Base-by-base conservation (phyloP, 2,113 vertebrate genomes). In the Istiophorus platypterus region DNA sequence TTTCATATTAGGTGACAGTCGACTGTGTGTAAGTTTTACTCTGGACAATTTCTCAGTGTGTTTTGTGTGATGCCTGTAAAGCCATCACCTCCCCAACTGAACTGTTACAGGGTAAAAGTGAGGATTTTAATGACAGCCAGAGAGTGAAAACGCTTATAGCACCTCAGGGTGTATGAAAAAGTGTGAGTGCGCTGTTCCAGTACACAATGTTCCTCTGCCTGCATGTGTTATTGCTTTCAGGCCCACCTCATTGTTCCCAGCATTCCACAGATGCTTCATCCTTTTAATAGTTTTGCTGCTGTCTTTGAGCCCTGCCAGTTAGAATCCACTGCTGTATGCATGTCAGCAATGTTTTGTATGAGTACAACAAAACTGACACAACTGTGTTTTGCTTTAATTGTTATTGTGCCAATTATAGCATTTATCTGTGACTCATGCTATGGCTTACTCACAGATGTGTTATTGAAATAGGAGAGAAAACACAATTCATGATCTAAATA, bases 211-310 rank as follows among this genome's bases (percentile, higher is more conserved):
- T 84, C 80, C 51, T 39, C 67, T 71, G 41, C 27, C 63, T 85
- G 3, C 17, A 3, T 45, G 31, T 69, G 71, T 76, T 76, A 31
- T 82, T 87, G 78, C 82, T 42, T 80, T 85, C 63, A 54, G 65
- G 34, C 31, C 72, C 66, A 83, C 66, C 26, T 85, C 58, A 86
- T 85, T 76, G 67, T 79, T 77, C 41, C 49, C 63, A 58, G 81
- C 78, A 87, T 91, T 92, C 90, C 77, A 79, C 68, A 73, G 34
- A 89, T 63, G 41, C 42, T 61, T 78, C 42, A 13, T 47, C 58
- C 65, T 83, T 83, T 37, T 77, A 63, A 74, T 81, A 31, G 63
- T 72, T 72, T 54, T 75, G 34, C 57, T 72, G 37, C 61, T 34
- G 24, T 62, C 58, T 63, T 15, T 45, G n/a, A 77, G 49, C 41